Evolutionary conservation across 2,797 vertebrate species (phyloP).

Genomic region (Zonotrichia albicollis): DNA sequence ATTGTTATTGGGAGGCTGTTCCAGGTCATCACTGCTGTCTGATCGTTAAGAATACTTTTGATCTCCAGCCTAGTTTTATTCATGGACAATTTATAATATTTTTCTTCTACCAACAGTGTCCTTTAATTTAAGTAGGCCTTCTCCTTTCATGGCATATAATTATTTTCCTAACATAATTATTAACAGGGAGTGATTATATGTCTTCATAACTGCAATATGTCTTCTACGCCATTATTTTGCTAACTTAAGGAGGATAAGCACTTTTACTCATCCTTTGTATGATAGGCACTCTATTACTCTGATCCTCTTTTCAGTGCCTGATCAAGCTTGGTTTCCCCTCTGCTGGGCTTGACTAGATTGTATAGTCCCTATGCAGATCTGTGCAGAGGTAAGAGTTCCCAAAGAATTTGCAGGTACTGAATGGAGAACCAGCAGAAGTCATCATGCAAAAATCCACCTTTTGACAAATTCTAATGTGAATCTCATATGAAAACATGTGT

Average conservation of each 20-base stretch:
- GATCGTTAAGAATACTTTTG: constrained; percentile 34
- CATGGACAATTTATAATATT: constrained; percentile 25
- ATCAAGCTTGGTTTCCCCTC: background rate
- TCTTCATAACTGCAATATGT: background rate
- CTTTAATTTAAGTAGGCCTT: constrained; percentile 30
- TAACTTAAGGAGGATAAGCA: background rate
- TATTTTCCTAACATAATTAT: constrained; percentile 38
- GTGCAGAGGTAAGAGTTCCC: background rate
- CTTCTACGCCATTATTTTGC: background rate
- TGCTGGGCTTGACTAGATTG: background rate
- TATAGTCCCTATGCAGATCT: background rate
- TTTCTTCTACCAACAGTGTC: constrained; percentile 35
- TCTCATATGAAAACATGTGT: background rate
- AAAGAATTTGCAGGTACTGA: background rate
- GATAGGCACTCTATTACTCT: background rate
- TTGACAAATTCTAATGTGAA: background rate
- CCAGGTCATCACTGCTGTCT: background rate
- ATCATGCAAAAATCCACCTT: background rate
- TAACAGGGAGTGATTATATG: background rate
- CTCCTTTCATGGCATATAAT: background rate
- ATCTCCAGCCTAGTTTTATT: constrained; percentile 37
- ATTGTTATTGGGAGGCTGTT: background rate
- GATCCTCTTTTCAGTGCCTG: background rate
- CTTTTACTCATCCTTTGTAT: background rate
- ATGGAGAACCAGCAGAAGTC: background rate